Percentiles rank a stretch among this genome's conserved stretches.
Evolutionary conservation across 2,113 vertebrate genomes (phyloP).

Genomic region (Peromyscus polionotus): DNA sequence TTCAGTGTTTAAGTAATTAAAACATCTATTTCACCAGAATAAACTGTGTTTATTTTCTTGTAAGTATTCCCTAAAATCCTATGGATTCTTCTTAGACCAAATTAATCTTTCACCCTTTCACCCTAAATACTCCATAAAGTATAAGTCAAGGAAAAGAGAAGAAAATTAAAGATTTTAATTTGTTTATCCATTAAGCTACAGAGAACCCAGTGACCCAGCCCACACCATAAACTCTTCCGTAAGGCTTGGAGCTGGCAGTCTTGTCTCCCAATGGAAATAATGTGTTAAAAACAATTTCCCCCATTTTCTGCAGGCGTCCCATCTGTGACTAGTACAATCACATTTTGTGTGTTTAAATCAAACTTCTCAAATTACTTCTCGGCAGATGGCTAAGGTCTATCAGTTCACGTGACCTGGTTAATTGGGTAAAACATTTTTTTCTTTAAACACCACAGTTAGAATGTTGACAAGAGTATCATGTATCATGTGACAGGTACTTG

Average conservation of each 20-base stretch:
- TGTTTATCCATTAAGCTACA: constrained; percentile 21
- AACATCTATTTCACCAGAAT: not conserved
- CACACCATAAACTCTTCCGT: constrained; percentile 16
- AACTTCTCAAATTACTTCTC: constrained; percentile 76
- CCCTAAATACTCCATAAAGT: not conserved
- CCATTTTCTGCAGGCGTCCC: constrained; percentile 13
- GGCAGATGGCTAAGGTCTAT: constrained; percentile 75
- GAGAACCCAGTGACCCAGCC: not conserved
- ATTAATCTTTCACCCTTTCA: not conserved
- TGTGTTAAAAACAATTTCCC: constrained; percentile 50
- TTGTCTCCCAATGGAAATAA: constrained; percentile 47
- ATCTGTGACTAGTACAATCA: constrained; percentile 71
- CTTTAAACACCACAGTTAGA: constrained; percentile 58
- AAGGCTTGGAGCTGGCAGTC: not conserved
- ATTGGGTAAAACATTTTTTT: constrained; percentile 67
- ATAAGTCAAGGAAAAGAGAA: not conserved
- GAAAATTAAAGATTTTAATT: constrained; percentile 36
- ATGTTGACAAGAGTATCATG: constrained; percentile 64
- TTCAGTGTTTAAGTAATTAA: constrained; percentile 39
- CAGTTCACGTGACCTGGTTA: constrained; percentile 66
- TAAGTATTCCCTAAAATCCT: not conserved
- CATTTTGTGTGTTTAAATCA: constrained; percentile 65
- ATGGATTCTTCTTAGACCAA: not conserved
- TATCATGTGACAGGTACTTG: constrained; percentile 67
- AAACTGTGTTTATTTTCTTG: constrained; percentile 20